These are phyloP conservation scores for Druceiella hillmani DNA, from an alignment of 2,888 invertebrate genomes.

Conservation along the genomic window DNA sequence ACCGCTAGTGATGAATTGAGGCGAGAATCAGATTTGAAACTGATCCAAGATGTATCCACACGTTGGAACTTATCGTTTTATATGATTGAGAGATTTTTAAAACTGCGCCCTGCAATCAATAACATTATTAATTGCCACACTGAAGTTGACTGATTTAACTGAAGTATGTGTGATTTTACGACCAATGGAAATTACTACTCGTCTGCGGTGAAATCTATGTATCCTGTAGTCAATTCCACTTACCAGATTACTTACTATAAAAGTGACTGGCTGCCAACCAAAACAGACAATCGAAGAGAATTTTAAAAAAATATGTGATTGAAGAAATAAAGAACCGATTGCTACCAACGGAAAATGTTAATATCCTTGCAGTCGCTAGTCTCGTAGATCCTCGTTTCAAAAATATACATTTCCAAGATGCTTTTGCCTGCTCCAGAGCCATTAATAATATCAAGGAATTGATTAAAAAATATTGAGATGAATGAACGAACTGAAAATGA, in stretches of 20 bases:
- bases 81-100: slow-evolving; percentile 18
- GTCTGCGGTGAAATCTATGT: too few relatives aligned
- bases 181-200: too few relatives aligned
- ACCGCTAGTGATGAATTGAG: slow-evolving; percentile 17
- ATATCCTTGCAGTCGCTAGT: slow-evolving; percentile 17
- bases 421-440: slow-evolving; percentile 7
- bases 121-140: slow-evolving; percentile 16
- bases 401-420: slow-evolving; percentile 17
- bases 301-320: too few relatives aligned
- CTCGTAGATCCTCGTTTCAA: slow-evolving; percentile 14
- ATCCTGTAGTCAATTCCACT: too few relatives aligned
- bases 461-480: slow-evolving; percentile 6
- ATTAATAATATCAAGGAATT: slow-evolving; percentile 5
- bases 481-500: slow-evolving; percentile 6
- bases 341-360: slow-evolving; percentile 14
- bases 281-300: too few relatives aligned
- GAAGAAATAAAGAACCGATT: too few relatives aligned
- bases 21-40: slow-evolving; percentile 14
- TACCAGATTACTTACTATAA: too few relatives aligned
- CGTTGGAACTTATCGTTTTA: slow-evolving; percentile 21
- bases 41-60: slow-evolving; percentile 17
- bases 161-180: slow-evolving; percentile 11
- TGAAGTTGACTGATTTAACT: slow-evolving; percentile 14
- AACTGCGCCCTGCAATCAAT: slow-evolving; percentile 15
- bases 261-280: too few relatives aligned